Base-by-base conservation (phyloP, 1,140 invertebrate genomes). In the Drosophila insularis region DNA sequence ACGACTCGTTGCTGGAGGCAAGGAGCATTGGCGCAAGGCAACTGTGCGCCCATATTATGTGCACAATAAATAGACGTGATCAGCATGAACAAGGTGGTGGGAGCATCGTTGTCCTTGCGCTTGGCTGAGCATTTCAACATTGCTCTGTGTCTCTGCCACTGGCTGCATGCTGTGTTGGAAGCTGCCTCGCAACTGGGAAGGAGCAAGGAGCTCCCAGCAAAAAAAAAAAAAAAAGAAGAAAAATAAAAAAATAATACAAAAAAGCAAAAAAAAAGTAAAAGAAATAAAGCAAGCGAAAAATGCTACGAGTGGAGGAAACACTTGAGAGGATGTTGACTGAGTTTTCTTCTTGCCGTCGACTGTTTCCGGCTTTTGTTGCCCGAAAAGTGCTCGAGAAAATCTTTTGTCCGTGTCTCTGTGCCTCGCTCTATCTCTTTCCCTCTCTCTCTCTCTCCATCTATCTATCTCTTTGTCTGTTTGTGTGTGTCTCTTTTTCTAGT, bases 51-150 rank as follows among this genome's bases (percentile, higher is more conserved):
- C 90, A 91, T 91, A 91, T 91, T 91, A 91, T 91, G 80, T 91
- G 86, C 87, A 91, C 90, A 91, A 91, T 91, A 91, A 91, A 91
- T 91, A 91, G 87, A 91, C 90, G 90, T 91, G 90, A 91, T 91
- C 90, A 90, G 90, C 86, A 91, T 91, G 81, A 75, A 63, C 70
- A 81, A 86, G 86, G 64, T 66, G 68, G 14, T 54, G 67, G 63
- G 50, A 78, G 80, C 66, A 66, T 72, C 68, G 74, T 68, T 66
- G 74, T 78, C 65, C 80, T 82, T 89, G 80, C 84, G 84, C 84
- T 87, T 87, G 80, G 74, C 80, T 87, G 84, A 69, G 68, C 78
- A 69, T 74, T 69, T 50, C n/a, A 68, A 68, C 71, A 81, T 71
- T 74, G 81, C 75, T 65, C 19, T 50, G 68, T 66, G 71, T 66